Percentiles rank a stretch among this genome's conserved stretches.
Evolutionary conservation across 2,113 vertebrate species (phyloP).

Genomic region (Lycocorax pyrrhopterus): DNA sequence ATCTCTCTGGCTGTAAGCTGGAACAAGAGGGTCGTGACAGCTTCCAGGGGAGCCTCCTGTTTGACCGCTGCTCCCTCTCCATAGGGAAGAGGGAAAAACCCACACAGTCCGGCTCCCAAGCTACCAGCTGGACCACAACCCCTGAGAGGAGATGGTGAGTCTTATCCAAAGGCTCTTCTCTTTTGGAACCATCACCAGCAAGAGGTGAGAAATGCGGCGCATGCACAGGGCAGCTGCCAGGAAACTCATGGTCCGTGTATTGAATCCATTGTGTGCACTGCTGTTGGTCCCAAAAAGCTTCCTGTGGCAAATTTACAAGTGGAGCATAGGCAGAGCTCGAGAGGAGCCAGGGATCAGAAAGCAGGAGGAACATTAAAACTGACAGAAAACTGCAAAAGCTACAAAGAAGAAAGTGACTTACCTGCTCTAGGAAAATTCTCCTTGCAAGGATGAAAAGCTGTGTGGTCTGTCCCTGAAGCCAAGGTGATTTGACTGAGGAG

Average conservation of each 20-base stretch:
- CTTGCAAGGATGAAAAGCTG: background rate
- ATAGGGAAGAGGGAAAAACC: background rate
- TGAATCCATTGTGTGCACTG: background rate
- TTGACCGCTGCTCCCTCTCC: background rate
- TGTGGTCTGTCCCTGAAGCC: background rate
- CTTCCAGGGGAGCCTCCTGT: background rate
- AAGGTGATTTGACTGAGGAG: background rate
- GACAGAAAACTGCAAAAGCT: constrained; percentile 11
- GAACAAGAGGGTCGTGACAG: background rate
- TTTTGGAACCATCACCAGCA: background rate
- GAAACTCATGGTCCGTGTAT: background rate
- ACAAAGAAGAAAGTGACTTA: background rate
- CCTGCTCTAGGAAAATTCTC: background rate
- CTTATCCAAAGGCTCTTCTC: background rate
- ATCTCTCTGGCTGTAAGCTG: background rate
- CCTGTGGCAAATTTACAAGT: background rate
- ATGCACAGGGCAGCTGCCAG: background rate
- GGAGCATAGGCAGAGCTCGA: background rate
- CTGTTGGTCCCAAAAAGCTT: background rate
- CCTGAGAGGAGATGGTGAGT: background rate
- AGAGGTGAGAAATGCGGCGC: background rate
- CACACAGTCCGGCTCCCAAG: background rate
- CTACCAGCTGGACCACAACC: background rate
- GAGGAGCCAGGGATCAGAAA: background rate
- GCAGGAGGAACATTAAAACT: background rate